Conservation (phyloP, 1,140 invertebrate genomes). For the Drosophila tropicalis region DNA sequence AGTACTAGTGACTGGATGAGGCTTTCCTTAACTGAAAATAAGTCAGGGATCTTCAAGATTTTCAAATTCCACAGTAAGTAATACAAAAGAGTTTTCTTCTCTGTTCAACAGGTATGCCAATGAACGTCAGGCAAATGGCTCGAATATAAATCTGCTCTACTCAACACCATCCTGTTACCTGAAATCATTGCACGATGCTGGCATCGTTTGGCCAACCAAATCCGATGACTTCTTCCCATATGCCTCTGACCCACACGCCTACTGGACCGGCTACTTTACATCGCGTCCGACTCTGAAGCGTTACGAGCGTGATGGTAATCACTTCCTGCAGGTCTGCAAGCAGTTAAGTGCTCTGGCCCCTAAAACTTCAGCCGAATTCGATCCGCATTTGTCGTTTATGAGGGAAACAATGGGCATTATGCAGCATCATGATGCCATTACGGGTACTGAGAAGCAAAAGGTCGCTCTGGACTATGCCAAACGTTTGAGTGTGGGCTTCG, state of each 20-base stretch:
- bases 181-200: slow-evolving; percentile 90
- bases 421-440: slow-evolving; percentile 96
- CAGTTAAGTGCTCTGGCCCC: slow-evolving; percentile 84
- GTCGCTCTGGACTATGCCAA: slow-evolving; percentile 94
- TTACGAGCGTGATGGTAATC: slow-evolving; percentile 91
- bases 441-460: slow-evolving; percentile 96
- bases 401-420: slow-evolving; percentile 89
- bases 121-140: slow-evolving; percentile 85
- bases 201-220: slow-evolving; percentile 88
- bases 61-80: neutral
- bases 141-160: slow-evolving; percentile 92
- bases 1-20: slow-evolving; percentile 68
- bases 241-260: slow-evolving; percentile 91
- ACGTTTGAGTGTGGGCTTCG: slow-evolving; percentile 84
- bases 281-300: slow-evolving; percentile 93
- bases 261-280: slow-evolving; percentile 98
- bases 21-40: slow-evolving; percentile 56
- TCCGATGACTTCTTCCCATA: slow-evolving; percentile 97
- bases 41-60: neutral
- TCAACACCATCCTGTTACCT: slow-evolving; percentile 98
- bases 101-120: slow-evolving; percentile 85
- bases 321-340: slow-evolving; percentile 89
- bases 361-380: slow-evolving; percentile 44
- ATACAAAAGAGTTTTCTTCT: neutral
- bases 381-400: slow-evolving; percentile 79